phyloP scores from a whole-genome alignment of 2,888 invertebrate species.

The Coremacera marginata region DNA sequence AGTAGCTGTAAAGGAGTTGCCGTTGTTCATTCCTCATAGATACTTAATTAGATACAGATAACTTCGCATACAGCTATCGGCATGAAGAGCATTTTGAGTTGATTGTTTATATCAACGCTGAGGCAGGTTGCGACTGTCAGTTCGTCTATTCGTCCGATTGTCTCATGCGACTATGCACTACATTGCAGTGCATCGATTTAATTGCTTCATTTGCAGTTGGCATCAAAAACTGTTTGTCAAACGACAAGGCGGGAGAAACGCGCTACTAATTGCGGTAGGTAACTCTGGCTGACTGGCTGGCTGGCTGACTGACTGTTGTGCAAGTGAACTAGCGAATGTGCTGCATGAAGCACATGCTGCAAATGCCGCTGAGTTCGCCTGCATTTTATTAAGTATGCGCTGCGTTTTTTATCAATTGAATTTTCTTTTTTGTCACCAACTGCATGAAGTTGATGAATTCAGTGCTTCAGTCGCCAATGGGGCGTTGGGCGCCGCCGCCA shows the following conservation, averaged over 20 bases:
- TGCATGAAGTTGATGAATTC: constrained; percentile 11
- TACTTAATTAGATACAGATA: constrained; percentile 35
- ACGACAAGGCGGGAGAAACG: not conserved
- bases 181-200: constrained; percentile 29
- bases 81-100: constrained; percentile 33
- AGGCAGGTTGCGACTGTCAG: not conserved
- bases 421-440: not conserved
- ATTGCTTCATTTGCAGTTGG: constrained; percentile 42
- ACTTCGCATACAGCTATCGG: constrained; percentile 30
- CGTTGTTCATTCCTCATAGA: not conserved
- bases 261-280: constrained; percentile 14
- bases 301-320: not conserved
- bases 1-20: not conserved
- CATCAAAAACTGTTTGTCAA: not conserved
- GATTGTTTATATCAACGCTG: not conserved
- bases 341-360: constrained; percentile 10
- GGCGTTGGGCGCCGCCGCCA: constrained; percentile 6
- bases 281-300: too few species aligned
- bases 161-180: not conserved
- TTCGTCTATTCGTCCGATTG: not conserved
- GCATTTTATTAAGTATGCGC: not conserved
- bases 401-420: not conserved
- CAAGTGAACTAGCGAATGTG: not conserved
- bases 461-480: not conserved
- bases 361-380: not conserved